Base-by-base conservation (phyloP, 2,797 vertebrate species). In the Lindbergichthys nudifrons region DNA sequence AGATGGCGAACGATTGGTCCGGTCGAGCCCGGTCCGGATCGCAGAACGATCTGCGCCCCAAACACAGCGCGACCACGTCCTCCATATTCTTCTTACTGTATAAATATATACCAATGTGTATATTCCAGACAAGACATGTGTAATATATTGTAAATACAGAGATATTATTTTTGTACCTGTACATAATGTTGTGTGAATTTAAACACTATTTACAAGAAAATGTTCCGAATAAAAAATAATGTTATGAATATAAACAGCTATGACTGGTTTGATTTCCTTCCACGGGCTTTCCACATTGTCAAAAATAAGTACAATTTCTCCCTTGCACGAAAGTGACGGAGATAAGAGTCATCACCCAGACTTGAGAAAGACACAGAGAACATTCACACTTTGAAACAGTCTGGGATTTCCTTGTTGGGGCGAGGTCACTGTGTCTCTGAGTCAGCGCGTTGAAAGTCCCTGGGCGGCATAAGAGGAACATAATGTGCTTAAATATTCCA, bases 71-170 rank as follows among this genome's bases (percentile, higher is more conserved):
- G 84, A 87, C 65, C 73, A 69, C 10, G 58, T 80, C 75, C 79
- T 79, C 73, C 48, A 63, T 72, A 50, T 57, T 61, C 36, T 83
- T 21, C 73, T 68, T 65, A 78, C 47, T 87, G 79, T 88, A 81
- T 53, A 79, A 61, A 80, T 84, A 73, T 82, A 72, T 76, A 83
- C 62, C 23, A 15, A 72, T 81, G 52, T 93, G 83, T 88, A 90
- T 63, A 88, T 84, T 87, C 10, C 57, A 89, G 73, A 81, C 45
- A 7, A 81, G 32, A 69, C n/a, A 5, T 81, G 69, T 94, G 89
- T 95, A 92, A 83, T 65, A 93, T 94, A 94, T 73, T 95, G 94
- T 95, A 93, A 89, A 95, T 93, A 92, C 73, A 93, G 84, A 93
- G 88, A 93, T 91, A 83, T 82, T 93, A 89, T 94, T 95, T 94